Evolutionary conservation across 2,113 vertebrate genomes (phyloP), one percentile per base, ranked within the genome.

Genomic region (Chionodraco myersi): DNA sequence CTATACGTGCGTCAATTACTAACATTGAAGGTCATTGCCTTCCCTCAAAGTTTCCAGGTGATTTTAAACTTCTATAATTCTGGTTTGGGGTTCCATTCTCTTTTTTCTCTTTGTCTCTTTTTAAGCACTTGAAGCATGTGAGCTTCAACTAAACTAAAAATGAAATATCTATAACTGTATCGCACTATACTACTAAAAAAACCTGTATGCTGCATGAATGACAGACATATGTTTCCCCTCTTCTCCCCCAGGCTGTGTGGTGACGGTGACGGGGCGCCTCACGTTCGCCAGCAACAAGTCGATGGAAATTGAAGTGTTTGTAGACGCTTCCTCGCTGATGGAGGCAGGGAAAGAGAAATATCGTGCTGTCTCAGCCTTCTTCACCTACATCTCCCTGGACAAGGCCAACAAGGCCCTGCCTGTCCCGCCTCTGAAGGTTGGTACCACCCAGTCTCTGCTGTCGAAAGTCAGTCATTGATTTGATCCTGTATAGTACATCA

Each of bases 221-320:
- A 48, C 13, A 12, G 30, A 45, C 49, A 64, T 54, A 2, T n/a
- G 52, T 69, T 52, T 52, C 13, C 45, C 60, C 2, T 62, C 21
- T 60, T 81, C 63, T 58, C 30, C 61, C 52, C n/a, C 92, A 99
- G 98, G 98, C 58, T 97, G 88, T 0, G 96, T 99, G 88, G 94
- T 99, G 88, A 98, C 97, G 0, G 95, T 99, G 74, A 97, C 96
- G 0, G 98, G 98, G 7, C 95, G 97, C 66, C 96, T 98, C 95
- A 99, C 97, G 16, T 99, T 98, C 91, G 95, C 95, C 0, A 99
- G 98, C 91, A 97, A 96, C 85, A 98, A 95, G 71, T 99, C 98
- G 26, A 98, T 99, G 97, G 98, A 99, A 82, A 98, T 99, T 0
- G 97, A 99, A 84, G 98, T 99, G 72, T 92, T 98, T 83, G 98